Evolutionary conservation across 2,797 vertebrate species (phyloP).

Genomic region (Rallus crepitans): DNA sequence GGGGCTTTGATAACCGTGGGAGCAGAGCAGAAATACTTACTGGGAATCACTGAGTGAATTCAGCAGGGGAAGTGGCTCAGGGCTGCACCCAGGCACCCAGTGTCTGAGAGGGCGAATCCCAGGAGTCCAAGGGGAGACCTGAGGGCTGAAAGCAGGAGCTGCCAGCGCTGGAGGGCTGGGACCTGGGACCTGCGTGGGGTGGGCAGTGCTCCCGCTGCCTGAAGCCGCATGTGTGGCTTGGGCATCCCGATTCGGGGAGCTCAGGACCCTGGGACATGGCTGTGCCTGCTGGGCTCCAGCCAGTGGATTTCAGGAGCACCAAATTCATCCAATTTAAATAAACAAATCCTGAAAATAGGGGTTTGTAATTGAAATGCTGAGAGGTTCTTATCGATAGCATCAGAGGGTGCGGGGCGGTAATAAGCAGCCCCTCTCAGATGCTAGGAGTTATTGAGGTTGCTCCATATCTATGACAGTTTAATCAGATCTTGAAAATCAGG

Average conservation of each 20-base stretch:
- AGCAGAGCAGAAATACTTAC: background rate
- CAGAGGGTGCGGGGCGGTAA: background rate
- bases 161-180: background rate
- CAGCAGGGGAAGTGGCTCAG: background rate
- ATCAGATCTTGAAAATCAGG: conserved; percentile 75
- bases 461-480: conserved; percentile 70
- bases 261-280: background rate
- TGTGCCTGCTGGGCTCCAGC: background rate
- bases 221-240: background rate
- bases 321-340: conserved; percentile 51
- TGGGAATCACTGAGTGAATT: background rate
- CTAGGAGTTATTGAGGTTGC: conserved; percentile 61
- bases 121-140: background rate
- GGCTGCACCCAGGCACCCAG: background rate
- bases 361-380: conserved; percentile 35
- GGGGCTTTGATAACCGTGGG: background rate
- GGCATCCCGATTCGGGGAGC: too few relatives aligned
- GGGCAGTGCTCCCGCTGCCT: background rate
- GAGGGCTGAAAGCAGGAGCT: background rate
- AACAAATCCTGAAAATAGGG: conserved; percentile 27
- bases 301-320: background rate
- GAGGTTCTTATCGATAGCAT: conserved; percentile 13
- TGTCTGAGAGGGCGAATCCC: fast-evolving
- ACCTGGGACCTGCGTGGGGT: background rate
- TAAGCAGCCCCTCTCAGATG: background rate